These are phyloP conservation scores for Ecdyonurus torrentis DNA, from an alignment of 2,888 invertebrate genomes.

Conservation along the genomic window DNA sequence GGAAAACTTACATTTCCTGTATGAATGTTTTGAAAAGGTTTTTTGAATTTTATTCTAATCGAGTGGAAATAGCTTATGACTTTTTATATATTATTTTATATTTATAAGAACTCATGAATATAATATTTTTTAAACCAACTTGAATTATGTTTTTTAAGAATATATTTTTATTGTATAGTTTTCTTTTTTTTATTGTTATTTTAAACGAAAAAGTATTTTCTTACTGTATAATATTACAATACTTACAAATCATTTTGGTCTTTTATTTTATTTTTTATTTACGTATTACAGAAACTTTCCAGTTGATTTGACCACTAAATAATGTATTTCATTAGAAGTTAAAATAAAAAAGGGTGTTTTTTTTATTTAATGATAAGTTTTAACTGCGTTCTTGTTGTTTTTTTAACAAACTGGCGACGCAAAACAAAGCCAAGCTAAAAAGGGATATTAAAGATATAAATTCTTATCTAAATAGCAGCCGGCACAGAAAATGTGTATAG, in stretches of 20 bases:
- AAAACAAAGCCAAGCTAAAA: neutral
- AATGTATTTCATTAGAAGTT: no score
- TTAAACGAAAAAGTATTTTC: neutral
- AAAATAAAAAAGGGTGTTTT: no score
- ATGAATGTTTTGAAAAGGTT: neutral
- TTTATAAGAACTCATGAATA: neutral
- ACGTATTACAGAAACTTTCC: no score
- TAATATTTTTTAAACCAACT: neutral
- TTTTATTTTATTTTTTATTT: no score
- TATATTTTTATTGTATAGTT: neutral
- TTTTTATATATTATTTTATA: neutral
- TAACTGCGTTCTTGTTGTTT: no score
- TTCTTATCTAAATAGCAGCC: neutral
- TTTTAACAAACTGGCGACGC: no score
- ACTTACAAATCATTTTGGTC: neutral
- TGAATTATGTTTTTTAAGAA: neutral
- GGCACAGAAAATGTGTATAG: no score
- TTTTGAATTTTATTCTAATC: neutral
- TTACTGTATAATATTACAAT: neutral
- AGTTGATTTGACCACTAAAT: no score
- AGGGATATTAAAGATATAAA: slow-evolving; percentile 2
- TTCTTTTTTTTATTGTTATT: neutral
- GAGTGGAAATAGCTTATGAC: neutral
- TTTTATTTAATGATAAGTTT: no score
- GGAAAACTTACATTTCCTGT: neutral